These are phyloP conservation scores for Coregonus clupeaformis DNA, from an alignment of 2,113 vertebrate species.

Conservation along the genomic window DNA sequence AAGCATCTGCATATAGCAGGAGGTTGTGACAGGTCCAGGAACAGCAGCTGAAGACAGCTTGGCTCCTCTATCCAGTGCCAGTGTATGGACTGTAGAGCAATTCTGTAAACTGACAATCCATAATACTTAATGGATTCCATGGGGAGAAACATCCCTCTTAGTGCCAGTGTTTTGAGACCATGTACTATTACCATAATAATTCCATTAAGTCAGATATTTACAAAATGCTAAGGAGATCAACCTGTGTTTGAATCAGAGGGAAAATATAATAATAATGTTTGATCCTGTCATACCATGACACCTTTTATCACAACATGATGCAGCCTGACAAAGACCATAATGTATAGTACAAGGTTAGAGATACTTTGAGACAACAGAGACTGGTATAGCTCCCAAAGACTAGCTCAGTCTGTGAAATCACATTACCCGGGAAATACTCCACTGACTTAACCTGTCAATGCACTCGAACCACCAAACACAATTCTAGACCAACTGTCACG, in stretches of 20 bases:
- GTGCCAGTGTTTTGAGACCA: not conserved
- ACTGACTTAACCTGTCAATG: not conserved
- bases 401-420: too few species aligned
- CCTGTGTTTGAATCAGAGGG: not conserved
- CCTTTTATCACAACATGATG: not conserved
- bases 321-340: not conserved
- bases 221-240: not conserved
- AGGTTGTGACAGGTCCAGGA: slow-evolving; percentile 39
- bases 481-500: not conserved
- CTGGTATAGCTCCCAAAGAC: too few species aligned
- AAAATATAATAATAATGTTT: too few species aligned
- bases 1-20: slow-evolving; percentile 52
- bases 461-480: not conserved
- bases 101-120: slow-evolving; percentile 23
- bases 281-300: too few species aligned
- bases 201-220: not conserved
- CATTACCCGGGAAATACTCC: not conserved
- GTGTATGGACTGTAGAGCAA: slow-evolving; percentile 11
- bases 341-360: too few species aligned
- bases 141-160: not conserved
- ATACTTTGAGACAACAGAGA: too few species aligned
- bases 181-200: not conserved
- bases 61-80: slow-evolving; percentile 30
- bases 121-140: slow-evolving; percentile 21
- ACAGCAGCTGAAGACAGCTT: slow-evolving; percentile 42